A percentile compares a stretch with the other conserved stretches of the same genome.
These are phyloP conservation scores for Patella caerulea DNA, from an alignment of 2,888 invertebrate genomes.

Conservation along the genomic window DNA sequence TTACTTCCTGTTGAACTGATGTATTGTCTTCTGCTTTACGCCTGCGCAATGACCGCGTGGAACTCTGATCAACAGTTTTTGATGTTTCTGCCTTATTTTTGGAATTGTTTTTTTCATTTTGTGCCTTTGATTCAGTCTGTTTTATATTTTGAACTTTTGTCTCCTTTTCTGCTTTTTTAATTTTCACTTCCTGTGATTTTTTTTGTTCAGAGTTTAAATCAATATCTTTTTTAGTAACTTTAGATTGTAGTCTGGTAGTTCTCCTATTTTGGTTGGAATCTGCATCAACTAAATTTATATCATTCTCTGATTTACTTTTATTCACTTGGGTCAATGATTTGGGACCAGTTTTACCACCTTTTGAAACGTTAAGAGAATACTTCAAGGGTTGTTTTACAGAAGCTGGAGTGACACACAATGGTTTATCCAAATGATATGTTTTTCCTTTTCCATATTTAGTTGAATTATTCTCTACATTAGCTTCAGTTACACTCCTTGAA, in stretches of 20 bases:
- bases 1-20: neutral
- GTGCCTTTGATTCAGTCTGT: neutral
- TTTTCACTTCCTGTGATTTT: too few species aligned
- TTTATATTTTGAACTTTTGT: neutral
- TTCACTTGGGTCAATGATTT: too few species aligned
- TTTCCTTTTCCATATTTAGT: neutral
- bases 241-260: too few species aligned
- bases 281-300: too few species aligned
- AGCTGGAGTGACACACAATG: neutral
- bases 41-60: neutral
- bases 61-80: neutral
- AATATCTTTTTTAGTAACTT: too few species aligned
- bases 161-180: slow-evolving; percentile 1
- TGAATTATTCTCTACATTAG: neutral
- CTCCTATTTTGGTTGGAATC: too few species aligned
- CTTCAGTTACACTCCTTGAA: neutral
- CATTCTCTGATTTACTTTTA: too few species aligned
- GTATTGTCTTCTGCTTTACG: neutral
- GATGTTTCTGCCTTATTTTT: neutral
- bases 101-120: neutral
- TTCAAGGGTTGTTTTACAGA: neutral
- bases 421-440: neutral
- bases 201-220: too few species aligned
- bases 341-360: too few species aligned
- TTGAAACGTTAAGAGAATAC: neutral